Conservation (phyloP, 2,797 vertebrate species). For the Martes flavigula region DNA sequence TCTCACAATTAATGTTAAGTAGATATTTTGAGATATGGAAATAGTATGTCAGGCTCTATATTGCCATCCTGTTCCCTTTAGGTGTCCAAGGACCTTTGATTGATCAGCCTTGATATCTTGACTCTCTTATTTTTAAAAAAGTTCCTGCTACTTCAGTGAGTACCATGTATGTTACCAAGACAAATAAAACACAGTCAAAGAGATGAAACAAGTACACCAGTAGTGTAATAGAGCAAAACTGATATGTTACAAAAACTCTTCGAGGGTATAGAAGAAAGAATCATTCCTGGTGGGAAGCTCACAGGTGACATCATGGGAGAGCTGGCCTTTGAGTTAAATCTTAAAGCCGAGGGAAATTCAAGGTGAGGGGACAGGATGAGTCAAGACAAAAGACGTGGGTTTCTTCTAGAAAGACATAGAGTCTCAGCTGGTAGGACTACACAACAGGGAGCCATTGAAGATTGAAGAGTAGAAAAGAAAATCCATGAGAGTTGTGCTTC, state of each 20-base stretch:
- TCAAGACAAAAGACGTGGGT: background rate
- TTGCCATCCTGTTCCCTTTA: background rate
- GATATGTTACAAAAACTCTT: background rate
- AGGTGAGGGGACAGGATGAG: background rate
- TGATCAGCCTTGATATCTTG: background rate
- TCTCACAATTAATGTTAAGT: background rate
- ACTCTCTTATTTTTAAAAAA: background rate
- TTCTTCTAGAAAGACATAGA: background rate
- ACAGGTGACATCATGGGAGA: background rate
- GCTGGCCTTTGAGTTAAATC: background rate
- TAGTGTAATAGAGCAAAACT: background rate
- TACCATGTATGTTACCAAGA: background rate
- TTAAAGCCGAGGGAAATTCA: background rate
- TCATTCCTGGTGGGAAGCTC: background rate
- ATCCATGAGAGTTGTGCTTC: background rate
- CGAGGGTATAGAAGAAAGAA: background rate
- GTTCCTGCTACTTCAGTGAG: background rate
- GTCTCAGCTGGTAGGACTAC: background rate
- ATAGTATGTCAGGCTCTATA: background rate
- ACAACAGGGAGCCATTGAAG: background rate
- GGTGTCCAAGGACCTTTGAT: background rate
- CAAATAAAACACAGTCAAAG: background rate
- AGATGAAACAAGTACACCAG: background rate
- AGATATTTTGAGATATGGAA: constrained; percentile 34
- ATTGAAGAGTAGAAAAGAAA: constrained; percentile 3